These are phyloP conservation scores for Poecile montanus DNA, from an alignment of 2,797 vertebrate species.

Conservation along the genomic window DNA sequence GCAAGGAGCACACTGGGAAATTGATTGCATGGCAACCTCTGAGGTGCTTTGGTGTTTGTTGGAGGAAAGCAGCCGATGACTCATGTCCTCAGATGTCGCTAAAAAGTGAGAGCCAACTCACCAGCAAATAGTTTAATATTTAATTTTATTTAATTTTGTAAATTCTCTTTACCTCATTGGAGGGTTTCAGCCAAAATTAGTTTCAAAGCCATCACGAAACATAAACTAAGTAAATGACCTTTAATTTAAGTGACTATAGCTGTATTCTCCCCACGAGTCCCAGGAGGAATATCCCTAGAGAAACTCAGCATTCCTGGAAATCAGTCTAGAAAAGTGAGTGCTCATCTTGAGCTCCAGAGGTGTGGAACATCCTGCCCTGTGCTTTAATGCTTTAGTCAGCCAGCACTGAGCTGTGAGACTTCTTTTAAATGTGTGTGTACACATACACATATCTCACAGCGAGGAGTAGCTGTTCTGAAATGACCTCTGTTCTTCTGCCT, in stretches of 20 bases:
- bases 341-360: background rate
- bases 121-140: background rate
- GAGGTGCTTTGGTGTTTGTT: background rate
- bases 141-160: background rate
- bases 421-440: background rate
- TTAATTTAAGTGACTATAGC: background rate
- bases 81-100: background rate
- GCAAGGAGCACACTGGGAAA: background rate
- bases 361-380: background rate
- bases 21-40: background rate
- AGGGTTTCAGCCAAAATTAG: background rate
- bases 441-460: accelerated
- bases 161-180: background rate
- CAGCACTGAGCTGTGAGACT: background rate
- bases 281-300: background rate
- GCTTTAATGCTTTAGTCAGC: background rate
- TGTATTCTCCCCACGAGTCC: accelerated
- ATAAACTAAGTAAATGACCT: background rate
- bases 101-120: background rate
- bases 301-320: background rate
- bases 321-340: background rate
- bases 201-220: background rate
- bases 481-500: background rate
- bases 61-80: background rate
- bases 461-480: background rate